Evolutionary conservation across 2,113 vertebrate species (phyloP).

Genomic region (Etheostoma spectabile): DNA sequence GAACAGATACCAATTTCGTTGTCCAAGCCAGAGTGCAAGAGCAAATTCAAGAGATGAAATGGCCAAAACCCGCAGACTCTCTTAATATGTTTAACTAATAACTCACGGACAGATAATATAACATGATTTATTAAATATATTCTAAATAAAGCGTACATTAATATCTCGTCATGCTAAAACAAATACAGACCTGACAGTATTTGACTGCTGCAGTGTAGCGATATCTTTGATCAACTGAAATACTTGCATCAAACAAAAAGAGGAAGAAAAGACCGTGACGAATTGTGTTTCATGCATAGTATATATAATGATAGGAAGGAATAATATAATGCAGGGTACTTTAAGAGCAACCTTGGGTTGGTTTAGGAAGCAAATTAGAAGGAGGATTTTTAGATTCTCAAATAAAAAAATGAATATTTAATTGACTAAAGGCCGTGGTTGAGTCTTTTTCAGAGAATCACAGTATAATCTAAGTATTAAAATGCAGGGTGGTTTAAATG

Average conservation of each 20-base stretch:
- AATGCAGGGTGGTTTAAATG: background rate
- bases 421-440: background rate
- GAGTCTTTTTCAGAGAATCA: background rate
- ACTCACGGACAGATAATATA: background rate
- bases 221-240: conserved; percentile 31
- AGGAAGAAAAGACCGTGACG: background rate
- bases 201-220: conserved; percentile 6
- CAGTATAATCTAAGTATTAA: background rate
- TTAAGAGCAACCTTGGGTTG: background rate
- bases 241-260: conserved; percentile 28
- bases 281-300: conserved; percentile 4
- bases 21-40: conserved; percentile 28
- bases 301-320: background rate
- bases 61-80: conserved; percentile 31
- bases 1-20: conserved; percentile 68
- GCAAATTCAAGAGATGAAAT: conserved; percentile 47
- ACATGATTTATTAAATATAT: conserved; percentile 13
- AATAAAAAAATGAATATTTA: background rate
- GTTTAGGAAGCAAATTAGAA: background rate
- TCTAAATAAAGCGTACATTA: background rate
- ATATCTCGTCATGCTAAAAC: conserved; percentile 19
- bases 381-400: conserved; percentile 8
- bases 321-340: background rate
- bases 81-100: background rate
- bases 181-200: background rate